These are phyloP conservation scores for Entomyzon cyanotis DNA, from an alignment of 2,113 vertebrate genomes.

Conservation along the genomic window DNA sequence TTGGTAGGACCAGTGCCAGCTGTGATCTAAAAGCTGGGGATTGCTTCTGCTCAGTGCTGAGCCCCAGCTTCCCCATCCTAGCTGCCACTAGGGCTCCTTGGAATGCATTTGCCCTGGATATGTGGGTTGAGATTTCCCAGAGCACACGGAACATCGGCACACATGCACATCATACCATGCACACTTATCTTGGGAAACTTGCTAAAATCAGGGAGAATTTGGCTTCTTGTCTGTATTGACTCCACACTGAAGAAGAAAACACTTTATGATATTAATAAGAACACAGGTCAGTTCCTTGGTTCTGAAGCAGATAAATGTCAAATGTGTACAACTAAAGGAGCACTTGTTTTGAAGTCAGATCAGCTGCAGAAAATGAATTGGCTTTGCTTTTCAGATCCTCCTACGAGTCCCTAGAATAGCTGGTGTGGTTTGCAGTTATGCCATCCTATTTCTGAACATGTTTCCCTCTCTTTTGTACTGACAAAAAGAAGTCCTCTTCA, in stretches of 20 bases:
- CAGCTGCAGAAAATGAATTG: conserved; percentile 18
- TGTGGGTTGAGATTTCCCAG: neutral
- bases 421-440: neutral
- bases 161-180: accelerated
- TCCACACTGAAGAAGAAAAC: neutral
- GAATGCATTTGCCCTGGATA: neutral
- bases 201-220: neutral
- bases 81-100: neutral
- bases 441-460: neutral
- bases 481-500: neutral
- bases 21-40: neutral
- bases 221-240: neutral
- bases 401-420: conserved; percentile 22
- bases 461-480: neutral
- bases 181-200: neutral
- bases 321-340: neutral
- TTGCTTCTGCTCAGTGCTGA: accelerated
- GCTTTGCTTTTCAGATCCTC: conserved; percentile 36
- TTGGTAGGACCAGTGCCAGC: neutral
- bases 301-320: neutral
- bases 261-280: neutral
- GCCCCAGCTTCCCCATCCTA: neutral
- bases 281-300: neutral
- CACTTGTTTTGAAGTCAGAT: conserved; percentile 13
- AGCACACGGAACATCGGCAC: accelerated